A percentile compares a stretch with the other conserved stretches of the same genome.
These are phyloP conservation scores for Hypomecis atomaria DNA, from an alignment of 2,888 invertebrate genomes.

Conservation along the genomic window DNA sequence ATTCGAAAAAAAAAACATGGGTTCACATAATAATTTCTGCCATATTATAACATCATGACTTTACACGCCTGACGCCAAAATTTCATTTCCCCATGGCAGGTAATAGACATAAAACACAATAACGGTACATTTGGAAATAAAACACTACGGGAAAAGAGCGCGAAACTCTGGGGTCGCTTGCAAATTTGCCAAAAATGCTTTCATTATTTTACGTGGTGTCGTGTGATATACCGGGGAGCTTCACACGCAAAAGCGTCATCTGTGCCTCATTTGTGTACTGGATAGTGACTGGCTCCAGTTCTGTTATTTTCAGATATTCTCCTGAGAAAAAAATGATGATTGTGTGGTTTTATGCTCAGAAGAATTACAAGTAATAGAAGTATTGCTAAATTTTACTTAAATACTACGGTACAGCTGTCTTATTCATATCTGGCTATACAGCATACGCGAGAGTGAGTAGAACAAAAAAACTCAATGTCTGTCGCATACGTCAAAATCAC, in stretches of 20 bases:
- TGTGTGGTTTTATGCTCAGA: too few relatives aligned
- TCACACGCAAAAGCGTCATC: conserved; percentile 51
- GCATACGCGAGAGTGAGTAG: too few relatives aligned
- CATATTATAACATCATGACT: conserved; percentile 22
- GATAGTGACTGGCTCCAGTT: conserved; percentile 35
- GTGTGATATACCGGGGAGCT: conserved; percentile 53
- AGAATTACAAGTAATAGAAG: too few relatives aligned
- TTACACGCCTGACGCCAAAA: conserved; percentile 10
- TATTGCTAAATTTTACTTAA: too few relatives aligned
- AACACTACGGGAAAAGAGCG: conserved; percentile 35
- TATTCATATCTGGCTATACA: too few relatives aligned
- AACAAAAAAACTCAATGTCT: too few relatives aligned
- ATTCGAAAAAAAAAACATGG: too few relatives aligned
- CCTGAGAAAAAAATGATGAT: too few relatives aligned
- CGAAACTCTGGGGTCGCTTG: conserved; percentile 35
- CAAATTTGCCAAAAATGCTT: conserved; percentile 60
- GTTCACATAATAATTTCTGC: too few relatives aligned
- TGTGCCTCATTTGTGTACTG: conserved; percentile 42
- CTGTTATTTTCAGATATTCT: neutral
- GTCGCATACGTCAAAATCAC: too few relatives aligned
- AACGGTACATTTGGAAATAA: conserved; percentile 38
- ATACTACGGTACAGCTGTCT: too few relatives aligned
- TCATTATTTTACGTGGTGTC: conserved; percentile 60
- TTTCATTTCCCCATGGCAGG: conserved; percentile 19
- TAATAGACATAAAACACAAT: conserved; percentile 38